Percentiles rank a stretch among this genome's conserved stretches.
These are phyloP conservation scores for Indicator indicator DNA, from an alignment of 2,113 vertebrate genomes.

Conservation along the genomic window DNA sequence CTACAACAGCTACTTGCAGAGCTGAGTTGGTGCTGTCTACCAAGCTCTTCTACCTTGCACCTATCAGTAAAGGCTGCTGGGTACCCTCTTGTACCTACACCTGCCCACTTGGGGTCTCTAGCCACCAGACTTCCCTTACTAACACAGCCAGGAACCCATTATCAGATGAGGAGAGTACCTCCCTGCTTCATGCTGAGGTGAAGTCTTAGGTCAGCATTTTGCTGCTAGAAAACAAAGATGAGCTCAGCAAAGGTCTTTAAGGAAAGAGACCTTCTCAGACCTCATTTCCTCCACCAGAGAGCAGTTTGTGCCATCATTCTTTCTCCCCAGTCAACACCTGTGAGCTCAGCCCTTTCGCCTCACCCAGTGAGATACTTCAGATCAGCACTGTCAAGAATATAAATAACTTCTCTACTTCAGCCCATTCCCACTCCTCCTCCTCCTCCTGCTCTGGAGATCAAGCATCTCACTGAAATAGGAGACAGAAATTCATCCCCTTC, in stretches of 20 bases:
- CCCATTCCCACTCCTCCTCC: background rate
- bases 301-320: constrained; percentile 12
- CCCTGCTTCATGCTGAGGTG: background rate
- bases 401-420: constrained; percentile 14
- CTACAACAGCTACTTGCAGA: background rate
- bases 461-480: background rate
- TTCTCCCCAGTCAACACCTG: background rate
- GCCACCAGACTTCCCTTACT: background rate
- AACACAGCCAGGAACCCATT: background rate
- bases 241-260: constrained; percentile 36
- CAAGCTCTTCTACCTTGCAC: background rate
- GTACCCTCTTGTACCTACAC: background rate
- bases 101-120: background rate
- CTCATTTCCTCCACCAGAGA: background rate
- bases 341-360: constrained; percentile 27
- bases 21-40: background rate
- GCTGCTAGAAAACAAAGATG: background rate
- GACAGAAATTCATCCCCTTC: background rate
- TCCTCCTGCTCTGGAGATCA: fast-evolving
- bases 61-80: background rate
- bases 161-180: background rate
- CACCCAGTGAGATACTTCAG: background rate
- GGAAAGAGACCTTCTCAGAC: background rate
- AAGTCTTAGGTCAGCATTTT: background rate
- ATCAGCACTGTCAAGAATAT: background rate